These are phyloP conservation scores for Monarcha castaneiventris DNA, from an alignment of 2,113 vertebrate species.

Conservation along the genomic window DNA sequence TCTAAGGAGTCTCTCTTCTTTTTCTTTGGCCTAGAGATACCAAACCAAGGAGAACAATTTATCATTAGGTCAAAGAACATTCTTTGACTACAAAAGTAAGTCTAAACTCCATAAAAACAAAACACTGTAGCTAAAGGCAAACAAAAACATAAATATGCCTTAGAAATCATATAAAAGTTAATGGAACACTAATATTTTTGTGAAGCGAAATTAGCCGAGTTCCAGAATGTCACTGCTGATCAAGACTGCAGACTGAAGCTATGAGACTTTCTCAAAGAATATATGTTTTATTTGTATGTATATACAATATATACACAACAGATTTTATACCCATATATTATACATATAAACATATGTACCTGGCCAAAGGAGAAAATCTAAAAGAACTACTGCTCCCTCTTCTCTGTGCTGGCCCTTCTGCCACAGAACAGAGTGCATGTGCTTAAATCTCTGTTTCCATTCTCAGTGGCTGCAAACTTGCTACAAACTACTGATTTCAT, in stretches of 20 bases:
- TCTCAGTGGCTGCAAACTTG: not conserved
- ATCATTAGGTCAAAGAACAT: not conserved
- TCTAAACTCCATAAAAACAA: not conserved
- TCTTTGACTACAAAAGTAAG: not conserved
- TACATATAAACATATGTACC: not conserved
- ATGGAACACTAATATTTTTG: not conserved
- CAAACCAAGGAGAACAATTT: not conserved
- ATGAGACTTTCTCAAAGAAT: not conserved
- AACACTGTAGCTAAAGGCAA: not conserved
- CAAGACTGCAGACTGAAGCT: not conserved
- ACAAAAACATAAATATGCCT: not conserved
- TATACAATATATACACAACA: not conserved
- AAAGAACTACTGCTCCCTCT: not conserved
- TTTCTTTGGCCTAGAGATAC: conserved; percentile 89
- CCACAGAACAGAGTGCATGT: not conserved
- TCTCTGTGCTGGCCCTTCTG: not conserved
- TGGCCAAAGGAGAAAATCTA: not conserved
- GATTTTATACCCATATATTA: not conserved
- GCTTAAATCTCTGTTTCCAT: not conserved
- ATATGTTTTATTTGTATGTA: not conserved
- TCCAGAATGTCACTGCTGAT: not conserved
- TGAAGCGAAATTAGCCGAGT: not conserved
- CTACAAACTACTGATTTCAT: not conserved
- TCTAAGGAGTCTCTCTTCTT: conserved; percentile 93
- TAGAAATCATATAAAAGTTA: not conserved